Percentiles rank a stretch among this genome's conserved stretches.
Conservation (phyloP, 2,888 invertebrate genomes). For the Sicus ferrugineus region DNA sequence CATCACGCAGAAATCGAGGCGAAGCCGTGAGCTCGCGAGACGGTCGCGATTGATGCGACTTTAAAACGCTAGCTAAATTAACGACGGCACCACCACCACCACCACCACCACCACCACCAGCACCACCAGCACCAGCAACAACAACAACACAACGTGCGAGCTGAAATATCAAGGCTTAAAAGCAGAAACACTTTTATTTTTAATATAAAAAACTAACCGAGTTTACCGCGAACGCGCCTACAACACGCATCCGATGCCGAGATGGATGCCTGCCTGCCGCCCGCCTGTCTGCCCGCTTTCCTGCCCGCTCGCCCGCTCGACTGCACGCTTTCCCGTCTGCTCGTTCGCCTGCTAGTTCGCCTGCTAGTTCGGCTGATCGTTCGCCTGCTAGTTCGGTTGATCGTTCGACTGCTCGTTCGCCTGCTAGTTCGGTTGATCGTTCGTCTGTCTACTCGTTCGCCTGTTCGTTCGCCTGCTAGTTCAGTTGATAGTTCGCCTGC, state of each 20-base stretch:
- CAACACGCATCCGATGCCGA: constrained; percentile 12
- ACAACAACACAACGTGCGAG: too few relatives aligned
- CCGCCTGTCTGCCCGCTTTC: neutral
- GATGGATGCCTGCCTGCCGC: constrained; percentile 28
- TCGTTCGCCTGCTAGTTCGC: too few relatives aligned
- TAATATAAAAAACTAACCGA: neutral
- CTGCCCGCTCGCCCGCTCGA: neutral
- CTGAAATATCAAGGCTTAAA: too few relatives aligned
- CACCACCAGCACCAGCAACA: too few relatives aligned
- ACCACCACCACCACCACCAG: constrained; percentile 6
- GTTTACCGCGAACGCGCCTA: constrained; percentile 2
- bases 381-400: neutral
- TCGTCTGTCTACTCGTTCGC: too few relatives aligned
- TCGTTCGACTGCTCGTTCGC: too few relatives aligned
- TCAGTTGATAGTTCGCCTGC: neutral
- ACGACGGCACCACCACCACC: constrained; percentile 2
- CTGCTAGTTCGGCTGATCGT: too few relatives aligned
- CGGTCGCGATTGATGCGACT: constrained; percentile 54
- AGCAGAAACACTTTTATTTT: neutral
- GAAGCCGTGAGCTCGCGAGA: neutral
- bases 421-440: neutral
- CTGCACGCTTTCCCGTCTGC: neutral
- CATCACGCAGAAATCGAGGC: neutral
- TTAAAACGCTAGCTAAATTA: constrained; percentile 51
- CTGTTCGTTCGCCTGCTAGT: too few relatives aligned